phyloP scores from a whole-genome alignment of 2,888 invertebrate species.

The Leptura quadrifasciata region DNA sequence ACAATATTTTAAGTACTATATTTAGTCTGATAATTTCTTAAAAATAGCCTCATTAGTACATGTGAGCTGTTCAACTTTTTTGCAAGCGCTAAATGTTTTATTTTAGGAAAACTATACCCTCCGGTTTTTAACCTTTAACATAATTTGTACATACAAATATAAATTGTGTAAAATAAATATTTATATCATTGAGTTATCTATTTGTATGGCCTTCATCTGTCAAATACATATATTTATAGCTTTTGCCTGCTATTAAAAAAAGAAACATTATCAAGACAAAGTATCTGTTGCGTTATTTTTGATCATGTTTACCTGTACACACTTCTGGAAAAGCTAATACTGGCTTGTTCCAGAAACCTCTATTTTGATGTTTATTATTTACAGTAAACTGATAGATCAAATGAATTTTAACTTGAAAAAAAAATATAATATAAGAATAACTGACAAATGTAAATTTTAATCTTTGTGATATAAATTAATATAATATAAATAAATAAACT shows the following conservation, averaged over 20 bases:
- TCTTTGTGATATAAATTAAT: not conserved
- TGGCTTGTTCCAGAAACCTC: no score
- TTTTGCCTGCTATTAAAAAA: not conserved
- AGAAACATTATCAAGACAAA: not conserved
- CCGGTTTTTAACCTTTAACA: no score
- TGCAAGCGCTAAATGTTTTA: no score
- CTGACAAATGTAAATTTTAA: not conserved
- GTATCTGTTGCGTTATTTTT: not conserved
- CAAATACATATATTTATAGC: not conserved
- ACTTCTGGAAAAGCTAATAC: no score
- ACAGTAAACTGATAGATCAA: not conserved
- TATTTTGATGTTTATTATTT: no score
- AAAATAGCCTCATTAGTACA: not conserved
- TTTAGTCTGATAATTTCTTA: constrained; percentile 10
- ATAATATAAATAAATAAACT: not conserved
- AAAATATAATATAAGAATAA: not conserved
- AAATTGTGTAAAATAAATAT: not conserved
- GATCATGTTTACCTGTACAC: no score
- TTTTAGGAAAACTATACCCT: no score
- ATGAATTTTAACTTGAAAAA: not conserved
- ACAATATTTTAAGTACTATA: no score
- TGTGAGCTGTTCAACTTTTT: not conserved
- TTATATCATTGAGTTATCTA: not conserved
- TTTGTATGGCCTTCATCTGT: not conserved
- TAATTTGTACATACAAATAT: no score